Evolutionary conservation across 2,797 vertebrate genomes (phyloP).

Genomic region (Gambelia wislizenii): DNA sequence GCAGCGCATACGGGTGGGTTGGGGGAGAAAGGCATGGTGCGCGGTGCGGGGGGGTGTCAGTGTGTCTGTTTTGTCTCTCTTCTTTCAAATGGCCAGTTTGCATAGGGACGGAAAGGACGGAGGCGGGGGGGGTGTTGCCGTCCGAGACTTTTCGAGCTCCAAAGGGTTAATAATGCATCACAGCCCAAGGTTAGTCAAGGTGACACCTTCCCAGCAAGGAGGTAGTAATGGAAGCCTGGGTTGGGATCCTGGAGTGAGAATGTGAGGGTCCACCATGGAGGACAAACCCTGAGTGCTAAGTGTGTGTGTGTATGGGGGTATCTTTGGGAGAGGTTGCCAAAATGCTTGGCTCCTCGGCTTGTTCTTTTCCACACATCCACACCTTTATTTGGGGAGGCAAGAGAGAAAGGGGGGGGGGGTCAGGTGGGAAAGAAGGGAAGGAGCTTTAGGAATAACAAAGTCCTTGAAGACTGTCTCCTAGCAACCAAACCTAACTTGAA

Average conservation of each 20-base stretch:
- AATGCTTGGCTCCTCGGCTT: background rate
- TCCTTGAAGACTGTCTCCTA: conserved; percentile 58
- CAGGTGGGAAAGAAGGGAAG: conserved; percentile 4
- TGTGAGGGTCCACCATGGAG: background rate
- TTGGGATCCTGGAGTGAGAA: conserved; percentile 40
- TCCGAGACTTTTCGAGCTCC: background rate
- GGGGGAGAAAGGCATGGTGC: background rate
- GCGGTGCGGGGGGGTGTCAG: too few species aligned
- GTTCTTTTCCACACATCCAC: background rate
- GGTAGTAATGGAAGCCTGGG: background rate
- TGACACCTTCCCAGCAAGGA: conserved; percentile 70
- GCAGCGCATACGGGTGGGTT: background rate
- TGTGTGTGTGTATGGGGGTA: too few species aligned
- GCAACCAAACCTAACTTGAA: conserved; percentile 58
- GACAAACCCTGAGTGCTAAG: background rate
- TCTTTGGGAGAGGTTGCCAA: background rate
- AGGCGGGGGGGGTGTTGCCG: background rate
- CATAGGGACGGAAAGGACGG: background rate
- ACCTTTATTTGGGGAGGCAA: conserved; percentile 14
- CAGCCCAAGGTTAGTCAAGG: conserved; percentile 92
- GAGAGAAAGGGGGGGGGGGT: background rate
- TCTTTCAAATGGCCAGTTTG: background rate
- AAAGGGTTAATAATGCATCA: conserved; percentile 94
- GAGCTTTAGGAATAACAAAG: conserved; percentile 38
- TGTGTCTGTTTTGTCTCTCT: background rate